A percentile compares a stretch with the other conserved stretches of the same genome.
These are phyloP conservation scores for Neoitamus cyanurus DNA, from an alignment of 2,888 invertebrate genomes.

Conservation along the genomic window DNA sequence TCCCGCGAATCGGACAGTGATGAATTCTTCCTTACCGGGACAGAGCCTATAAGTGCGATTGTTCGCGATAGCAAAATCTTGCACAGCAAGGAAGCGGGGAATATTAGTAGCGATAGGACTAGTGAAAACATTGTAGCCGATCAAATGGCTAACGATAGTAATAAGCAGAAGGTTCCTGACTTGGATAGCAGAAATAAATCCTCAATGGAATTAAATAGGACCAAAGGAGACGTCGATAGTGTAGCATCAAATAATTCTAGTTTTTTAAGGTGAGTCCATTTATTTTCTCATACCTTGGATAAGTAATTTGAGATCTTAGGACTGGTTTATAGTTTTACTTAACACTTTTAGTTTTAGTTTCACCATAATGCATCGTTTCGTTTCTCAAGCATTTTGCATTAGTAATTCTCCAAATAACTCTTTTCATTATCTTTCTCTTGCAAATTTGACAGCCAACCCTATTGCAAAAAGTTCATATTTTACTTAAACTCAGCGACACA, in stretches of 20 bases:
- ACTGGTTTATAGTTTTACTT: no score
- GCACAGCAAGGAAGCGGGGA: not conserved
- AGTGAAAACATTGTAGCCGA: constrained; percentile 44
- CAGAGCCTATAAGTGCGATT: constrained; percentile 54
- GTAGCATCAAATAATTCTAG: constrained; percentile 46
- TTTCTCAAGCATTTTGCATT: not conserved
- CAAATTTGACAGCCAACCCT: not conserved
- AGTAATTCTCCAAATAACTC: not conserved
- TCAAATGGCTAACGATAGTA: constrained; percentile 19
- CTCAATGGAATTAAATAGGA: constrained; percentile 44
- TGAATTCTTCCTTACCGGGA: constrained; percentile 54
- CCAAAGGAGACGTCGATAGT: constrained; percentile 46
- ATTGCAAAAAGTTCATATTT: not conserved
- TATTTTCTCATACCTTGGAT: not conserved
- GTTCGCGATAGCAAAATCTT: constrained; percentile 27
- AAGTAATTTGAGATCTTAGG: not conserved
- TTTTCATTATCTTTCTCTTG: not conserved
- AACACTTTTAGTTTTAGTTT: not conserved
- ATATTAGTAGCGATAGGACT: constrained; percentile 15
- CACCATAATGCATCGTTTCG: not conserved
- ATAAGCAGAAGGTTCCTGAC: constrained; percentile 23
- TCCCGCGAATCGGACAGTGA: constrained; percentile 56
- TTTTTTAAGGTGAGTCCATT: constrained; percentile 47
- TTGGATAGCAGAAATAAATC: not conserved
- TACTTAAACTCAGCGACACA: not conserved